Evolutionary conservation across 2,888 invertebrate species (phyloP), one percentile per base, ranked within the genome.

Genomic region (Cataglyphis cursor): DNA sequence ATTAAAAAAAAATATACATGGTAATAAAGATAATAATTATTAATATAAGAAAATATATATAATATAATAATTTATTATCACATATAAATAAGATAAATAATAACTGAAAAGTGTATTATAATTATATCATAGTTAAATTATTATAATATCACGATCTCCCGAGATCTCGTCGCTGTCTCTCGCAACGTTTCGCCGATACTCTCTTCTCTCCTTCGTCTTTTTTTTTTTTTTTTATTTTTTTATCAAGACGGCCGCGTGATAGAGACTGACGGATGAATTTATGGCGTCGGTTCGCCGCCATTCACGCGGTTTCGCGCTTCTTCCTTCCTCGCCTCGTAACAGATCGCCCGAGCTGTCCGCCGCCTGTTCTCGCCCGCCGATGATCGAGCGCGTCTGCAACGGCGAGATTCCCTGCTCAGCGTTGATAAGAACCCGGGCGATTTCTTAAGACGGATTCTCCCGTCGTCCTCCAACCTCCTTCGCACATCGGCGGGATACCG

Each of bases 381-480:
- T 91, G 90, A 91, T 91, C 89, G 90, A 91, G 78, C 85, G 86
- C 83, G 88, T 81, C 86, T 86, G 88, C 88, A 85, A 83, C 85
- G 84, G 74, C 83, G 85, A 87, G 90, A 88, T 90, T 89, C 89
- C 61, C 89, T 90, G 91, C 84, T 88, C 90, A 84, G 86, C 83
- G 86, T 80, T 89, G 92, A 92, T 92, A 92, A 92, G 91, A 85
- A 86, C 83, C 82, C 82, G 73, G 85, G 90, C 89, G 92, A 92
- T 92, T 92, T 90, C 91, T 91, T 91, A 91, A 89, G 88, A 89
- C 87, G 91, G 88, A 91, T 91, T 91, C 87, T 87, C 84, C 64
- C 70, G 85, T 18, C 70, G 70, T 70, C 31, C 28, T 15, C 18
- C 31, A 18, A 35, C 65, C 18, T 51, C n/a, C 12, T 24, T 65